phyloP scores from a whole-genome alignment of 2,797 vertebrate species.

The Danio jaintianensis region DNA sequence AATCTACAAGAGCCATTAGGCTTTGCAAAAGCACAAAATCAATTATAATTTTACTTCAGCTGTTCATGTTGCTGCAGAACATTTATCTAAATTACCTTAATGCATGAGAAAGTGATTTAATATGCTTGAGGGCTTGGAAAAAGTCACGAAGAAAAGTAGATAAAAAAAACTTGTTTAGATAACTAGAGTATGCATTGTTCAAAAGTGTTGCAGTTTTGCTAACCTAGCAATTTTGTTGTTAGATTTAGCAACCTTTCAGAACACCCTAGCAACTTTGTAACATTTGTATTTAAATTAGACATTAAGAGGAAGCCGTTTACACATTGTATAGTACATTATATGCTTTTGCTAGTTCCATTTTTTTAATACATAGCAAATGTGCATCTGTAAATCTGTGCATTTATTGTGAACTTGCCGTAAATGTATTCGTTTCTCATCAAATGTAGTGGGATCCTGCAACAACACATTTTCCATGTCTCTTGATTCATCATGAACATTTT shows the following conservation, averaged over 20 bases:
- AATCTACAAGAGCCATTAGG: slow-evolving; percentile 57
- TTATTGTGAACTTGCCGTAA: no score
- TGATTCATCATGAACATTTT: no score
- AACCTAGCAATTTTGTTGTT: slow-evolving; percentile 19
- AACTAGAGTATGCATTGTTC: slow-evolving; percentile 40
- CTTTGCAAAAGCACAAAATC: slow-evolving; percentile 44
- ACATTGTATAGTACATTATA: no score
- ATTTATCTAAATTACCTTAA: slow-evolving; percentile 50
- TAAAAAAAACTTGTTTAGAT: slow-evolving; percentile 48
- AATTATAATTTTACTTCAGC: slow-evolving; percentile 39
- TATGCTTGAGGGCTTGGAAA: not conserved
- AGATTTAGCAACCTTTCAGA: not conserved
- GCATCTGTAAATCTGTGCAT: no score
- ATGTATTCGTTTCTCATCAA: no score
- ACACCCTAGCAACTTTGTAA: no score
- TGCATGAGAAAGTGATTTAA: slow-evolving; percentile 46
- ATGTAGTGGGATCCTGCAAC: no score
- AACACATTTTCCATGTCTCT: no score
- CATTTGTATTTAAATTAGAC: no score
- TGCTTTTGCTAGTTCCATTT: no score
- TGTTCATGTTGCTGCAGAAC: slow-evolving; percentile 7
- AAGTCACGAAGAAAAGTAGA: slow-evolving; percentile 35
- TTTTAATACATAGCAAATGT: no score
- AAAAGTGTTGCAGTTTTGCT: slow-evolving; percentile 41
- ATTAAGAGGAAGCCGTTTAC: no score